Percentiles rank a stretch among this genome's conserved stretches.
Evolutionary conservation across 2,113 vertebrate genomes (phyloP).

Genomic region (Meriones unguiculatus): DNA sequence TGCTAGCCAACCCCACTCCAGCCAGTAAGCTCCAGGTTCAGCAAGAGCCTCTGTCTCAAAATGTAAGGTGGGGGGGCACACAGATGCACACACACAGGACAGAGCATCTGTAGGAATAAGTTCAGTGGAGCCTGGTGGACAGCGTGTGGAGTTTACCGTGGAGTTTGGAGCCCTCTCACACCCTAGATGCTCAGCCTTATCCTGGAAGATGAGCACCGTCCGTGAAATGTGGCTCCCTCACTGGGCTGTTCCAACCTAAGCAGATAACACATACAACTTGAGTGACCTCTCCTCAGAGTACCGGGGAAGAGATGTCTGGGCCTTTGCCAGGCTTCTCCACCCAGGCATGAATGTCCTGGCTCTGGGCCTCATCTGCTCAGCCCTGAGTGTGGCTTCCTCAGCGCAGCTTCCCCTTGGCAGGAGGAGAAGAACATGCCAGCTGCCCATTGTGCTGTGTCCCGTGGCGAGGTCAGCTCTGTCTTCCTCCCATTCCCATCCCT

Average conservation of each 20-base stretch:
- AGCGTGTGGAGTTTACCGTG: not conserved
- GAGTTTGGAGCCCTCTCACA: not conserved
- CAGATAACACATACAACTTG: not conserved
- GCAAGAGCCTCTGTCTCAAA: not conserved
- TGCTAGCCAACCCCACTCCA: not conserved
- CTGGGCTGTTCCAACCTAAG: not conserved
- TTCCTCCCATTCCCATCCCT: conserved; percentile 66
- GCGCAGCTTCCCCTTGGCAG: conserved; percentile 67
- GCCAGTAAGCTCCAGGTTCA: not conserved
- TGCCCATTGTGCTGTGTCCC: conserved; percentile 27
- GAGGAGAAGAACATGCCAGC: conserved; percentile 60
- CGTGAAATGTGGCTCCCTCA: not conserved
- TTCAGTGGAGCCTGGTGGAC: not conserved
- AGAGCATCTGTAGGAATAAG: not conserved
- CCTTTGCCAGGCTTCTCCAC: conserved; percentile 37
- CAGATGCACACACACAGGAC: not conserved
- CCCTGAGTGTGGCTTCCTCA: conserved; percentile 23
- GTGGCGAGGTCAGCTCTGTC: conserved; percentile 63
- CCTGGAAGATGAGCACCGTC: not conserved
- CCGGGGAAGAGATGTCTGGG: not conserved
- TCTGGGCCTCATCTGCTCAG: not conserved
- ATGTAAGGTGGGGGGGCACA: not conserved
- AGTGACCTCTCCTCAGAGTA: conserved; percentile 4
- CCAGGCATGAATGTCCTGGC: conserved; percentile 49
- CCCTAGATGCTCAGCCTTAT: not conserved